Percentiles rank a stretch among this genome's conserved stretches.
These are phyloP conservation scores for Diarsia rubi DNA, from an alignment of 2,888 invertebrate species.

Conservation along the genomic window DNA sequence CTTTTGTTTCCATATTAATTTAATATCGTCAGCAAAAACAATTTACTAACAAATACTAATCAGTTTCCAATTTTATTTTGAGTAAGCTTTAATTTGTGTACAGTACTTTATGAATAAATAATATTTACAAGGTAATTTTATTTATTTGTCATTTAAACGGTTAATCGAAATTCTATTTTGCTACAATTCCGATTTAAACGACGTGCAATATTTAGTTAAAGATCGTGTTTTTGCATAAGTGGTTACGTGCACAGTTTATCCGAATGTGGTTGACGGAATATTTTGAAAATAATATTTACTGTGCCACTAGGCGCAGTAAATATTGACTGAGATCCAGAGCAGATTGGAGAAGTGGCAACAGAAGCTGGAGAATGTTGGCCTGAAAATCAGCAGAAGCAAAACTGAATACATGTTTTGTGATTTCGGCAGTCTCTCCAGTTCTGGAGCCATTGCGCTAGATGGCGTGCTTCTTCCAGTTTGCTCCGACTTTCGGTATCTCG, in stretches of 20 bases:
- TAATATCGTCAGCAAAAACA: conserved; percentile 37
- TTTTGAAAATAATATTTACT: background rate
- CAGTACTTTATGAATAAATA: conserved; percentile 30
- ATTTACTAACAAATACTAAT: conserved; percentile 50
- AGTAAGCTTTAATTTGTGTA: conserved; percentile 25
- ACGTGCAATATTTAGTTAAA: conserved; percentile 21
- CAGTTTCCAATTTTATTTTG: conserved; percentile 36
- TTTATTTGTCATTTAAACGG: conserved; percentile 21
- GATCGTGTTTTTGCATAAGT: conserved; percentile 48
- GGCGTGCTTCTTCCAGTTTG: no score
- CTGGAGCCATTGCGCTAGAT: no score
- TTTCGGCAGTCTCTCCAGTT: no score
- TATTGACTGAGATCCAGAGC: no score
- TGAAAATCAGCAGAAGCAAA: no score
- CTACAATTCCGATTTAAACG: conserved; percentile 22
- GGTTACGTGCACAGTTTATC: background rate
- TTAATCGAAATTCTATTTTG: conserved; percentile 22
- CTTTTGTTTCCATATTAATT: conserved; percentile 25
- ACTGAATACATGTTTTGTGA: no score
- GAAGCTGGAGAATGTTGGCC: no score
- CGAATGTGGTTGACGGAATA: background rate
- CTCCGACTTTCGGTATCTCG: no score
- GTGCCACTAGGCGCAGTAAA: no score
- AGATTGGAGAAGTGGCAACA: no score
- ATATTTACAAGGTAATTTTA: background rate